Conservation (phyloP, 2,888 invertebrate genomes). For the Xestia sexstrigata region DNA sequence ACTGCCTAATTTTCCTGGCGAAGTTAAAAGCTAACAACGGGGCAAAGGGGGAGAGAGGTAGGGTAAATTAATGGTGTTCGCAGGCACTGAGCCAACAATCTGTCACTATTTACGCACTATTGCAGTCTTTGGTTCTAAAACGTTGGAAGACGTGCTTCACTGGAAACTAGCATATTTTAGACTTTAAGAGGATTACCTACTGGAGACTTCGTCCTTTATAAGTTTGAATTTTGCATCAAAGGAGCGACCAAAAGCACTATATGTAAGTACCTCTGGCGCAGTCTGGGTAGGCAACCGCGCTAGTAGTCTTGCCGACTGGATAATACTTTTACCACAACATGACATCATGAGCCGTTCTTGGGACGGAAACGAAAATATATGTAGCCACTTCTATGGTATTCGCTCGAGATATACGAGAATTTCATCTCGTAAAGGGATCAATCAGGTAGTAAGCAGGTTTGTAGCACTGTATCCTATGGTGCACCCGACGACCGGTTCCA, state of each 20-base stretch:
- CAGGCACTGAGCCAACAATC: constrained; percentile 61
- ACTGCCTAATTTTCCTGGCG: constrained; percentile 48
- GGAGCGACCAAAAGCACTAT: constrained; percentile 11
- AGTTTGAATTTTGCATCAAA: constrained; percentile 27
- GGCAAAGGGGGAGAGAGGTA: background rate
- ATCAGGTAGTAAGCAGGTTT: background rate
- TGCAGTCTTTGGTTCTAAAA: constrained; percentile 41
- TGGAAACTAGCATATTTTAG: constrained; percentile 36
- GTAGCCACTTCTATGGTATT: background rate
- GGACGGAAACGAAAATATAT: background rate
- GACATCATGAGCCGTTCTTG: background rate
- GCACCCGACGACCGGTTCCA: background rate
- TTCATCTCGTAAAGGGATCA: background rate
- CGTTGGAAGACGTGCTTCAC: constrained; percentile 34
- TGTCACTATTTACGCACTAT: constrained; percentile 62
- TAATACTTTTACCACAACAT: constrained; percentile 1
- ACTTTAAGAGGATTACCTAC: constrained; percentile 34
- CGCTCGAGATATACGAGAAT: background rate
- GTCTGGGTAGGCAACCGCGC: background rate
- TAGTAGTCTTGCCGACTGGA: background rate
- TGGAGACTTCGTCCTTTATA: constrained; percentile 4
- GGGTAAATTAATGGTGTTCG: constrained; percentile 56
- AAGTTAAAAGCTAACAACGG: constrained; percentile 52
- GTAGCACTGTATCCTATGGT: background rate
- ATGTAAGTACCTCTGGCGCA: constrained; percentile 10